Evolutionary conservation across 2,797 vertebrate species (phyloP).

Genomic region (Urosaurus nigricauda): DNA sequence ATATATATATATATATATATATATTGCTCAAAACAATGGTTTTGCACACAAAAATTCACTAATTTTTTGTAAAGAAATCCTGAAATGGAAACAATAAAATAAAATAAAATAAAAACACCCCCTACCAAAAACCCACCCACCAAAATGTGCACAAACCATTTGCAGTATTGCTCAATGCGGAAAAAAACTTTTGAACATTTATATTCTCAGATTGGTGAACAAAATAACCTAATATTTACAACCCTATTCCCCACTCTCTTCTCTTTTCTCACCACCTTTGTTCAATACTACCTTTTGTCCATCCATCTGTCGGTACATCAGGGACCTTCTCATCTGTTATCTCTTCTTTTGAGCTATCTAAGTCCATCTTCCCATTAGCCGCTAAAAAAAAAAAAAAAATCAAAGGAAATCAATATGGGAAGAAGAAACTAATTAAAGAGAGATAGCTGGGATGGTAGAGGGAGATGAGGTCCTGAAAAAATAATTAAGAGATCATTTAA

Average conservation of each 20-base stretch:
- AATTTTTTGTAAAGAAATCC: no score
- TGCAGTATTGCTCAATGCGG: not conserved
- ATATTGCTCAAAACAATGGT: no score
- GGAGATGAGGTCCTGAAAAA: not conserved
- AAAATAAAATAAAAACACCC: no score
- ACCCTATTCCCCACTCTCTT: not conserved
- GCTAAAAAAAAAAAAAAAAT: not conserved
- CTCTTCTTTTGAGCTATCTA: not conserved
- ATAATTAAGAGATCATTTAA: no score
- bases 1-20: no score
- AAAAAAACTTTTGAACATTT: no score
- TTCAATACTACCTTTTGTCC: constrained; percentile 16
- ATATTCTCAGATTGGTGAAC: no score
- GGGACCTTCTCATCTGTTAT: not conserved
- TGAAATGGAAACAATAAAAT: no score
- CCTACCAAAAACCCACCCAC: no score
- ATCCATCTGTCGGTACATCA: not conserved
- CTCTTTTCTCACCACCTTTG: not conserved
- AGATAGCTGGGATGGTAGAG: not conserved
- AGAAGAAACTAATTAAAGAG: not conserved
- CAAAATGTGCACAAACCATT: no score
- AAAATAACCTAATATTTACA: no score
- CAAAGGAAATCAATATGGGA: not conserved
- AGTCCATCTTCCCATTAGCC: not conserved
- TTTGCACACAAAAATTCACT: no score